Percentiles rank a stretch among this genome's conserved stretches.
Evolutionary conservation across 2,888 invertebrate genomes (phyloP).

Genomic region (Petrophora chlorosata): DNA sequence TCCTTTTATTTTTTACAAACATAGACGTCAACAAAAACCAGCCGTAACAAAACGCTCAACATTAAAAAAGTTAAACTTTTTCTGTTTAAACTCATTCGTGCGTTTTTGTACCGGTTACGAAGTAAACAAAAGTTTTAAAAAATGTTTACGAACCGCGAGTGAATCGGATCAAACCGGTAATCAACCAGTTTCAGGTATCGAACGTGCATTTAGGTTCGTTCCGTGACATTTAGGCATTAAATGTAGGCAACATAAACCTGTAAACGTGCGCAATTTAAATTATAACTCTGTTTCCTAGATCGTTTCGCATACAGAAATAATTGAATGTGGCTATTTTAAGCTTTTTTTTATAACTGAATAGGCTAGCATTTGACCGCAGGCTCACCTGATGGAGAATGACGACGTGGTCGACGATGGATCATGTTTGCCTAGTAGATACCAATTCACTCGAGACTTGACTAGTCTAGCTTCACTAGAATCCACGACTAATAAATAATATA

Average conservation of each 20-base stretch:
- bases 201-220: constrained; percentile 16
- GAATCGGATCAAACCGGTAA: constrained; percentile 11
- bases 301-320: neutral
- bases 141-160: constrained; percentile 20
- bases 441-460: too few relatives aligned
- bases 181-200: neutral
- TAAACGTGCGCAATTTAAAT: constrained; percentile 12
- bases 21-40: constrained; percentile 24
- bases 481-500: too few relatives aligned
- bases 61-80: constrained; percentile 30
- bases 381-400: too few relatives aligned
- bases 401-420: too few relatives aligned
- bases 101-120: constrained; percentile 30
- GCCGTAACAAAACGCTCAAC: constrained; percentile 16
- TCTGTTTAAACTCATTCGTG: constrained; percentile 28
- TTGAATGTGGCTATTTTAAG: neutral
- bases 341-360: too few relatives aligned
- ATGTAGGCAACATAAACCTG: constrained; percentile 5
- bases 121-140: constrained; percentile 17
- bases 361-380: too few relatives aligned
- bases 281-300: constrained; percentile 15
- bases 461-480: too few relatives aligned
- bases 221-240: constrained; percentile 16
- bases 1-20: constrained; percentile 36
- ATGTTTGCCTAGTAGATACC: too few relatives aligned